phyloP scores from a whole-genome alignment of 2,113 vertebrate species.

The Amia ocellicauda region DNA sequence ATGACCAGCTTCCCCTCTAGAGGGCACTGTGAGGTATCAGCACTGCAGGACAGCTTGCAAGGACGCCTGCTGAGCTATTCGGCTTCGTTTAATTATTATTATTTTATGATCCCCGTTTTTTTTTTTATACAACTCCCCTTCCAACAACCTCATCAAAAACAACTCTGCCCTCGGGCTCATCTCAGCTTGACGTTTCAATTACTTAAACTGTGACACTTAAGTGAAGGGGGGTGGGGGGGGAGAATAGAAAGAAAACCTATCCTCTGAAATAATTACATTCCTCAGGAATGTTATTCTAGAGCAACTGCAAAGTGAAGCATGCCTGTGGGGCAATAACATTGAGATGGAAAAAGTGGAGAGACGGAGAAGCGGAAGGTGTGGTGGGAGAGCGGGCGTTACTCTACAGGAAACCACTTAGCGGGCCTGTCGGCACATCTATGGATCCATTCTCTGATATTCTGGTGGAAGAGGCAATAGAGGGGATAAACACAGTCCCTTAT shows the following conservation, averaged over 20 bases:
- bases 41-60: conserved; percentile 13
- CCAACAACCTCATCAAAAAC: conserved; percentile 14
- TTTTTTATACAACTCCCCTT: conserved; percentile 21
- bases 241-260: conserved; percentile 37
- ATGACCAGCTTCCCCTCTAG: conserved; percentile 21
- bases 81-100: conserved; percentile 36
- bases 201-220: conserved; percentile 41
- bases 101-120: conserved; percentile 36
- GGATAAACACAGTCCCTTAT: no score
- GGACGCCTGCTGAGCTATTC: conserved; percentile 13
- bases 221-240: conserved; percentile 22
- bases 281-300: conserved; percentile 50
- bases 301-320: conserved; percentile 42
- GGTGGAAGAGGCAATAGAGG: no score
- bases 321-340: conserved; percentile 35
- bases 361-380: not conserved
- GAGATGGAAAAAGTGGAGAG: conserved; percentile 15
- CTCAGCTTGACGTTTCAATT: conserved; percentile 43
- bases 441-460: no score
- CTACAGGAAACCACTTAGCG: no score
- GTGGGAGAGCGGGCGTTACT: conserved; percentile 13
- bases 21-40: conserved; percentile 29
- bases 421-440: no score
- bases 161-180: conserved; percentile 28
- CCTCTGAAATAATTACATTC: conserved; percentile 51